phyloP scores from a whole-genome alignment of 2,797 vertebrate species.

The Melanotaenia boesemani region DNA sequence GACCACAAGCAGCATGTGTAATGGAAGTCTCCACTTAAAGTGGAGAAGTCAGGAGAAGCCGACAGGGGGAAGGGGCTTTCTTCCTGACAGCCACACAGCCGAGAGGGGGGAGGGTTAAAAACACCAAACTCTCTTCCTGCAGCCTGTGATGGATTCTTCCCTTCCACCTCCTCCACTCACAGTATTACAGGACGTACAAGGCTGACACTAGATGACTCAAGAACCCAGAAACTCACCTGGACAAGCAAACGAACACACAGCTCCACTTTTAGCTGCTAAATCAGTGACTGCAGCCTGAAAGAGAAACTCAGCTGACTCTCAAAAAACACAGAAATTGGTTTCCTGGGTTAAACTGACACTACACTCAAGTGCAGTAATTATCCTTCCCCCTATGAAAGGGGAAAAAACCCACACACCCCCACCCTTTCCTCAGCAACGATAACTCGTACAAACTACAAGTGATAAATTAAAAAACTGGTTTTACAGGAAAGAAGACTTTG shows the following conservation, averaged over 20 bases:
- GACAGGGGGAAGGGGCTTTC: slow-evolving; percentile 71
- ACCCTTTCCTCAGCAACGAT: slow-evolving; percentile 36
- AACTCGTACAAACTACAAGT: slow-evolving; percentile 62
- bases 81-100: slow-evolving; percentile 68
- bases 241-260: slow-evolving; percentile 8
- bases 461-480: slow-evolving; percentile 74
- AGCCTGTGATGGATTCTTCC: slow-evolving; percentile 61
- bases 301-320: slow-evolving; percentile 28
- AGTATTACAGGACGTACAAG: slow-evolving; percentile 15
- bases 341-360: slow-evolving; percentile 50
- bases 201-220: slow-evolving; percentile 13
- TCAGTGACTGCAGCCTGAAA: slow-evolving; percentile 30
- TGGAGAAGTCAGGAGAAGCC: slow-evolving; percentile 54
- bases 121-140: slow-evolving; percentile 60
- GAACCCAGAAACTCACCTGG: slow-evolving; percentile 12
- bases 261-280: not conserved
- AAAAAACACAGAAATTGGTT: not conserved
- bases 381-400: slow-evolving; percentile 33
- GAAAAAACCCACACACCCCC: slow-evolving; percentile 21
- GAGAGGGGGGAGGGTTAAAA: slow-evolving; percentile 74
- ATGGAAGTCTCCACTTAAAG: slow-evolving; percentile 74
- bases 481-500: slow-evolving; percentile 61
- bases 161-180: slow-evolving; percentile 27
- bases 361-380: slow-evolving; percentile 49
- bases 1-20: slow-evolving; percentile 57